Base-by-base conservation (phyloP, 2,113 vertebrate genomes). In the Myotis brandtii region DNA sequence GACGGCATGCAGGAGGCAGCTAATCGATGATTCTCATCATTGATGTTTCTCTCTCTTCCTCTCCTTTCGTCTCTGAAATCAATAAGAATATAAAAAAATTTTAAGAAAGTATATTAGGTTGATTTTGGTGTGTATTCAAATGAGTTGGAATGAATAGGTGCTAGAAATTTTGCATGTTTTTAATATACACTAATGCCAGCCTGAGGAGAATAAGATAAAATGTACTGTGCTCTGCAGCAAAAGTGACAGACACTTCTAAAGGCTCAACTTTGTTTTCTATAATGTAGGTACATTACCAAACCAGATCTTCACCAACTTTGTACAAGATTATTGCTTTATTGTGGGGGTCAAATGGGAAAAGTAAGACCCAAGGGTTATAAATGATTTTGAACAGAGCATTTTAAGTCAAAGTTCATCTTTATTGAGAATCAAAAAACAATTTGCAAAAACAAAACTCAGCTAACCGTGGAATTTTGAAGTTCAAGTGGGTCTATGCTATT, bases 341-440 rank as follows among this genome's bases (percentile, higher is more conserved):
- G 34, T 23, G 59, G 76, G 59, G 1, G 73, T 25, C 46, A 48
- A 64, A 37, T 73, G 72, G 17, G 67, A 43, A 64, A 54, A 77
- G n/a, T 21, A 76, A 86, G 43, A 72, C 8, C 7, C 9, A 43
- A 83, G 48, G 3, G 12, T 79, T 56, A 59, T 17, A 92, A 43
- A 34, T 87, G 73, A 70, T 94, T 90, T 90, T 93, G 50, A 72
- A 64, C 66, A 81, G 25, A 76, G 30, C 14, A 48, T 34, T 56
- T 23, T 84, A 90, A 94, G 62, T 88, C 12, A 43, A 59, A 52
- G 40, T 21, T 84, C 64, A 32, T 67, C 4, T 43, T 59, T 30
- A 50, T 1, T 69, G 69, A 89, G 14, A 84, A 5, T 8, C 34
- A 18, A 56, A 66, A 66, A 40, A 8, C 32, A 83, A 40, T 86